Evolutionary conservation across 1,140 invertebrate species (phyloP).

Genomic region (Zaprionus gabonicus): DNA sequence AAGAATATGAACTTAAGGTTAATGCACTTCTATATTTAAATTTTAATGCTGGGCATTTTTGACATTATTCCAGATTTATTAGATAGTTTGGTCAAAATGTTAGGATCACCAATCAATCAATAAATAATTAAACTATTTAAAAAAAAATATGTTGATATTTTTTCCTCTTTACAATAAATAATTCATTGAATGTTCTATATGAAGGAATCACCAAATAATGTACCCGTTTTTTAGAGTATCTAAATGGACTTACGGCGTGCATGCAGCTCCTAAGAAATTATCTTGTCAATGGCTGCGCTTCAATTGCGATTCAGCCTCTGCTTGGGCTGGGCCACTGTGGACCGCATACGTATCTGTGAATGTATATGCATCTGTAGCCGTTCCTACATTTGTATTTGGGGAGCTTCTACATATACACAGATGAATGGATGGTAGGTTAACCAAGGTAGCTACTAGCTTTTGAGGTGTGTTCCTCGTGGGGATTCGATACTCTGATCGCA

Average conservation of each 20-base stretch:
- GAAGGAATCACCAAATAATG: neutral
- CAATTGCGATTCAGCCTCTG: slow-evolving; percentile 63
- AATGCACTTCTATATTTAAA: neutral
- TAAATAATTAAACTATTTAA: no score
- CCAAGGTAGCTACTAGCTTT: slow-evolving; percentile 44
- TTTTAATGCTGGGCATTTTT: no score
- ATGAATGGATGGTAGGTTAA: slow-evolving; percentile 15
- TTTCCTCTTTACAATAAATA: neutral
- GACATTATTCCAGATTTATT: no score
- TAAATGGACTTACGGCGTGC: slow-evolving; percentile 63
- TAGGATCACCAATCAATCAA: no score
- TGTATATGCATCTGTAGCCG: neutral
- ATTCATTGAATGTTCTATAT: neutral
- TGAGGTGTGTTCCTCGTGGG: slow-evolving; percentile 69
- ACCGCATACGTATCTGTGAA: slow-evolving; percentile 7
- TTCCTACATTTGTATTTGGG: neutral
- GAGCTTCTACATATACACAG: slow-evolving; percentile 14
- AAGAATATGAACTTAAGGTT: neutral
- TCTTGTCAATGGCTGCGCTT: slow-evolving; percentile 79
- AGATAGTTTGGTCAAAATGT: no score
- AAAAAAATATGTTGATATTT: no score
- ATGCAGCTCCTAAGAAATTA: slow-evolving; percentile 75
- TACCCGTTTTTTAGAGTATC: slow-evolving; percentile 42
- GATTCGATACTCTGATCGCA: slow-evolving; percentile 42
- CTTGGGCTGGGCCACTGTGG: slow-evolving; percentile 45